These are phyloP conservation scores for Anolis sagrei DNA, from an alignment of 2,113 vertebrate species.

Conservation along the genomic window DNA sequence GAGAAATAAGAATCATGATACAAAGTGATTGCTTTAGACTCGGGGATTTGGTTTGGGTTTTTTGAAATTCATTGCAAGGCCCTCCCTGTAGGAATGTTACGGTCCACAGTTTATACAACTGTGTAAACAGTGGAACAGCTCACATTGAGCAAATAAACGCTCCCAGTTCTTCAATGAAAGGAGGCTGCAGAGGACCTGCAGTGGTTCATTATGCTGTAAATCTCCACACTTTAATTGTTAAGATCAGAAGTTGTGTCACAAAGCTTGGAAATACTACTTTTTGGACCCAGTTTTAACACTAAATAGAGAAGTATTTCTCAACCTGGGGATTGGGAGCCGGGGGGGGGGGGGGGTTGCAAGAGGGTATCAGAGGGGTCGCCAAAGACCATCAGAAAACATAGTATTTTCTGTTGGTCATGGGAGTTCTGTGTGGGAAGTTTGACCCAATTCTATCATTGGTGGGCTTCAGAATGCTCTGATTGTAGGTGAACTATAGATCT, in stretches of 20 bases:
- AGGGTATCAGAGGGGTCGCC: too few species aligned
- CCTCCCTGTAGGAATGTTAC: rapidly evolving
- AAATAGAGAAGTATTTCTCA: too few species aligned
- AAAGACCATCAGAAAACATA: too few species aligned
- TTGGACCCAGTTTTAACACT: neutral
- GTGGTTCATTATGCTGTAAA: neutral
- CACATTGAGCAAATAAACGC: neutral
- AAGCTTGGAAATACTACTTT: neutral
- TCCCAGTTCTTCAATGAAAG: neutral
- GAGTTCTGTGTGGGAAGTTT: too few species aligned
- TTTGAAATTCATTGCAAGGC: neutral
- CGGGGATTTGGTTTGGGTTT: too few species aligned
- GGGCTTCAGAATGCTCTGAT: too few species aligned
- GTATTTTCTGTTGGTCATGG: too few species aligned
- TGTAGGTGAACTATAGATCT: too few species aligned
- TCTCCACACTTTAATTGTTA: neutral
- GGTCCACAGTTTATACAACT: rapidly evolving
- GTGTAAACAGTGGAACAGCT: neutral
- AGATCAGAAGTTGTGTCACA: neutral
- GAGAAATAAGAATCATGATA: neutral
- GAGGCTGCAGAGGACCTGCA: neutral
- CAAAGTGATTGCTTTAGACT: too few species aligned
- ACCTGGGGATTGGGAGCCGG: too few species aligned
- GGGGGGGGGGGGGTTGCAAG: too few species aligned
- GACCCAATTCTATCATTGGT: too few species aligned